Conservation (phyloP, 2,113 vertebrate species). For the Pyxicephalus adspersus region DNA sequence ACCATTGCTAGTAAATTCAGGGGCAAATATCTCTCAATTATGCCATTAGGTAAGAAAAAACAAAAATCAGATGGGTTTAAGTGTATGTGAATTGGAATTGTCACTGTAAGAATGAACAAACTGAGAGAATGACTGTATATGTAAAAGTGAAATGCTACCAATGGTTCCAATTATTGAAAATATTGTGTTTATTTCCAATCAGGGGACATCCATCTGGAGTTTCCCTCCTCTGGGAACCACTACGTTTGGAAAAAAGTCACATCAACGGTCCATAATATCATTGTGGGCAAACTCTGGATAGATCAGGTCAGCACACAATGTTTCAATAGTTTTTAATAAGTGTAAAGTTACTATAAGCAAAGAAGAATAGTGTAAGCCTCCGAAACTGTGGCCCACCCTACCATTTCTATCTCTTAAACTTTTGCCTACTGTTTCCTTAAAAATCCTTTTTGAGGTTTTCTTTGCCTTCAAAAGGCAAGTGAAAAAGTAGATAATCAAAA, state of each 20-base stretch:
- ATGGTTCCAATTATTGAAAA: not conserved
- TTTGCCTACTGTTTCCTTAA: no score
- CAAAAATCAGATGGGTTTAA: no score
- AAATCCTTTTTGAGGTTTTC: no score
- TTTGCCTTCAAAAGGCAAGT: no score
- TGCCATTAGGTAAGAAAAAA: constrained; percentile 88
- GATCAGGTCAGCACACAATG: constrained; percentile 83
- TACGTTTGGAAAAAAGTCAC: constrained; percentile 98
- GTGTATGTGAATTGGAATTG: no score
- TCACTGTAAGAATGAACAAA: no score
- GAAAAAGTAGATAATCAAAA: no score
- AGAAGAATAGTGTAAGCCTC: no score
- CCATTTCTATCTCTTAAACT: no score
- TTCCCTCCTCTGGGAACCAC: constrained; percentile 91
- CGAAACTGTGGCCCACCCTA: no score
- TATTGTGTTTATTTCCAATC: constrained; percentile 23
- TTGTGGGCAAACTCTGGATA: constrained; percentile 98
- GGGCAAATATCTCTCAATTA: constrained; percentile 98
- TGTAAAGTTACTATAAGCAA: no score
- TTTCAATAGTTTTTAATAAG: not conserved
- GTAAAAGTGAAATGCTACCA: not conserved
- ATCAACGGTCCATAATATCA: constrained; percentile 98
- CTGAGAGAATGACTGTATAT: no score
- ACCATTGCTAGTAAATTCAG: constrained; percentile 98
- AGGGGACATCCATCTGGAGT: constrained; percentile 95